Percentiles rank a stretch among this genome's conserved stretches.
phyloP scores from a whole-genome alignment of 2,888 invertebrate species.

The Colletes collaris region DNA sequence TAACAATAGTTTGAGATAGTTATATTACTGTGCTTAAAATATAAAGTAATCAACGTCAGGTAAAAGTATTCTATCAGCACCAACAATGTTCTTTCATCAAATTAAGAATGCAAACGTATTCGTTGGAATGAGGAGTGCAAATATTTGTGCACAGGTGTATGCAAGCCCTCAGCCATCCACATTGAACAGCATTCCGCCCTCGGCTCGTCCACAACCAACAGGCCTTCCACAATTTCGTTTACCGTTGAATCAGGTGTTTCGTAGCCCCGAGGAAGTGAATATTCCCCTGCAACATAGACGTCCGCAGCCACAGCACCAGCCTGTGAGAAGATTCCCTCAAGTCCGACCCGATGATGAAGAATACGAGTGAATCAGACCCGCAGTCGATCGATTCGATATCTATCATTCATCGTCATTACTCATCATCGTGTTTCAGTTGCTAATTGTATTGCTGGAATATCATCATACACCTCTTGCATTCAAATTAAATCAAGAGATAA shows the following conservation, averaged over 20 bases:
- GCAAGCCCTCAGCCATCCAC: constrained; percentile 79
- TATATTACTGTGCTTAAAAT: too few relatives aligned
- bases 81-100: too few relatives aligned
- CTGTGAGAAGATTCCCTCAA: constrained; percentile 79
- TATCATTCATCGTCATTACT: constrained; percentile 49
- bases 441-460: constrained; percentile 39
- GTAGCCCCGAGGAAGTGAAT: constrained; percentile 94
- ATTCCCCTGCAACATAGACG: constrained; percentile 93
- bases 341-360: constrained; percentile 81
- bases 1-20: too few relatives aligned
- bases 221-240: constrained; percentile 82
- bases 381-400: constrained; percentile 19
- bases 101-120: too few relatives aligned
- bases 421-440: constrained; percentile 37
- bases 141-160: constrained; percentile 64
- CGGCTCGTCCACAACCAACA: constrained; percentile 79
- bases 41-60: too few relatives aligned
- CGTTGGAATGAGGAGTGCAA: not conserved
- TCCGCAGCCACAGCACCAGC: constrained; percentile 84
- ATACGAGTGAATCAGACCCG: constrained; percentile 74
- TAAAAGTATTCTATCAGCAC: too few relatives aligned
- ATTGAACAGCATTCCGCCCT: constrained; percentile 79
- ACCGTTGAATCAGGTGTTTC: constrained; percentile 89
- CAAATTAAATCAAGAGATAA: constrained; percentile 8
- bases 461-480: constrained; percentile 21